Conservation (phyloP, 2,797 vertebrate genomes). For the Fistularia tabacaria region DNA sequence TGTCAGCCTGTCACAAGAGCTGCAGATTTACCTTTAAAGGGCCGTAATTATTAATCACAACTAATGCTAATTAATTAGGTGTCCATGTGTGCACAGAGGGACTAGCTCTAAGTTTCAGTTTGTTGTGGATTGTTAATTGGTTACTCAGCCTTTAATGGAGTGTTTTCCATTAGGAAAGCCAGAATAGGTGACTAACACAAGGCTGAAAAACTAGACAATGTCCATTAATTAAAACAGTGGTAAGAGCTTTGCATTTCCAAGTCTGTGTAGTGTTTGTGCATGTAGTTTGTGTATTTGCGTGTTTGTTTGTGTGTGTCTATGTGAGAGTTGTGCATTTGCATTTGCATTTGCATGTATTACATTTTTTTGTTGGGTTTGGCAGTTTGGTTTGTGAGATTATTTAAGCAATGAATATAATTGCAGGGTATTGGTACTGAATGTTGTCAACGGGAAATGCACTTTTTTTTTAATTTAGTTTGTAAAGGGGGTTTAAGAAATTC, state of each 20-base stretch:
- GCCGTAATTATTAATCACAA: constrained; percentile 97
- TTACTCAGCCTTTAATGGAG: constrained; percentile 78
- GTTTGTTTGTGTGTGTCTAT: too few species aligned
- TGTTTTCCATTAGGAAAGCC: constrained; percentile 71
- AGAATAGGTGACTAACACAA: constrained; percentile 62
- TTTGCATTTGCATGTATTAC: not conserved
- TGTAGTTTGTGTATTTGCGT: constrained; percentile 18
- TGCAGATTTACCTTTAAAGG: constrained; percentile 90
- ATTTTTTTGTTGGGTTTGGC: not conserved
- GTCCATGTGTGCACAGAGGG: constrained; percentile 75
- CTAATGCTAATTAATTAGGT: constrained; percentile 99
- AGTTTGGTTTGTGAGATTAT: too few species aligned
- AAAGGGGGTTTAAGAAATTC: too few species aligned
- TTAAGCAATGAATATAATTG: too few species aligned
- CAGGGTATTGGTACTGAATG: too few species aligned
- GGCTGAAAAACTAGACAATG: constrained; percentile 58
- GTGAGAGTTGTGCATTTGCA: too few species aligned
- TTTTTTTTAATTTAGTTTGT: too few species aligned
- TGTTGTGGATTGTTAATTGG: constrained; percentile 90
- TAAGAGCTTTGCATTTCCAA: constrained; percentile 49
- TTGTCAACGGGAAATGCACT: too few species aligned
- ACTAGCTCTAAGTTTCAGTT: constrained; percentile 76
- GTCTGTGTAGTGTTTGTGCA: constrained; percentile 5
- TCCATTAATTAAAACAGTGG: constrained; percentile 71
- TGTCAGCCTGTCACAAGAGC: constrained; percentile 80